Conservation (phyloP, 2,113 vertebrate genomes). For the Oreocharis arfaki region DNA sequence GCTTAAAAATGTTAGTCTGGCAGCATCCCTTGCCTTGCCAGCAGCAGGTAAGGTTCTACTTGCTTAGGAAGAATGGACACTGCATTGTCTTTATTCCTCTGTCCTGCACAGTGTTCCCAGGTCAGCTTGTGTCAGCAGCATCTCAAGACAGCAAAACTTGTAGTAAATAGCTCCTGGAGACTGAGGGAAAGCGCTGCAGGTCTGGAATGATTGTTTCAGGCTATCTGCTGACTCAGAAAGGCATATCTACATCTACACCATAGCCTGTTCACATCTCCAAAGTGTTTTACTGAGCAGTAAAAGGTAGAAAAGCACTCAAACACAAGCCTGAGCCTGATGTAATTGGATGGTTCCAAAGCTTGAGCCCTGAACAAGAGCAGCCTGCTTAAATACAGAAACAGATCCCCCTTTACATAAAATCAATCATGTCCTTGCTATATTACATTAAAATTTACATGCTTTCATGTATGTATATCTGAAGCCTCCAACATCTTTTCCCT, state of each 20-base stretch:
- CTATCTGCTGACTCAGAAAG: not conserved
- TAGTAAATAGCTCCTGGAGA: not conserved
- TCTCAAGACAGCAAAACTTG: not conserved
- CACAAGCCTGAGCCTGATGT: not conserved
- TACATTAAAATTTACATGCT: not conserved
- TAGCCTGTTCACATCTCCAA: not conserved
- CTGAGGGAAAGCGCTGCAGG: not conserved
- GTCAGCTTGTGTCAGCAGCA: not conserved
- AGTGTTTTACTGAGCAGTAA: conserved; percentile 7
- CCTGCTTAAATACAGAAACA: not conserved
- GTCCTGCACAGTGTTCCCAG: not conserved
- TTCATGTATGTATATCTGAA: not conserved
- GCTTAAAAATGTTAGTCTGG: not conserved
- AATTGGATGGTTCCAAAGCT: not conserved
- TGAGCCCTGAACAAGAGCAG: not conserved
- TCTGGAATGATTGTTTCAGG: not conserved
- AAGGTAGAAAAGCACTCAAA: conserved; percentile 15
- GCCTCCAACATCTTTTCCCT: not conserved
- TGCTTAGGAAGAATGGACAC: not conserved
- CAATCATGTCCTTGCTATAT: not conserved
- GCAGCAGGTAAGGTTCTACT: not conserved
- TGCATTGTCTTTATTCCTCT: not conserved
- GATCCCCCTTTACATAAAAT: not conserved
- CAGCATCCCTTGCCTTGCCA: not conserved
- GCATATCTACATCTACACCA: not conserved